phyloP scores from a whole-genome alignment of 2,797 vertebrate species.

The Pangasius sanitwongsei region DNA sequence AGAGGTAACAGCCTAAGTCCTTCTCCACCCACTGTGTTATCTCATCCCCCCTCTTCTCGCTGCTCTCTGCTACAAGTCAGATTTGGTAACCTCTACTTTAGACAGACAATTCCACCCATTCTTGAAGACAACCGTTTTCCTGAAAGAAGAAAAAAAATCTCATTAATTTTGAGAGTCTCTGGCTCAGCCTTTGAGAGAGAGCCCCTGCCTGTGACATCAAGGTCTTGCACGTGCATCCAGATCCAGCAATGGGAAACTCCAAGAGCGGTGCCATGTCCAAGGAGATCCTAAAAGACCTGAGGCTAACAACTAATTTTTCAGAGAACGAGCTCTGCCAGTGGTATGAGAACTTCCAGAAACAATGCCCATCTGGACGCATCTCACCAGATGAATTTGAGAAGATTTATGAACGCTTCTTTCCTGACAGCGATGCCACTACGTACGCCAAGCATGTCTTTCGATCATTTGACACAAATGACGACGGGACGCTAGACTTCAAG shows the following conservation, averaged over 20 bases:
- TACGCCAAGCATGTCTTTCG: conserved; percentile 82
- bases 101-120: neutral
- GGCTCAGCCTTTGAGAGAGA: neutral
- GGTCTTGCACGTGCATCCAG: neutral
- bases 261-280: conserved; percentile 80
- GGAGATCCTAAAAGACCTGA: conserved; percentile 83
- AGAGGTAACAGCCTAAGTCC: conserved; percentile 64
- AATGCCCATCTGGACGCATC: conserved; percentile 80
- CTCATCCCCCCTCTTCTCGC: conserved; percentile 58
- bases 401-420: conserved; percentile 81
- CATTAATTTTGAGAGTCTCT: neutral
- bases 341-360: conserved; percentile 82
- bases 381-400: conserved; percentile 76
- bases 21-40: conserved; percentile 48
- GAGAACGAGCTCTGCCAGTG: conserved; percentile 77
- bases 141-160: conserved; percentile 17
- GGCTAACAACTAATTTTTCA: conserved; percentile 77
- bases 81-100: neutral
- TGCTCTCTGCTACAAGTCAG: neutral
- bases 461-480: conserved; percentile 83
- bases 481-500: conserved; percentile 83
- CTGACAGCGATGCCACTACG: conserved; percentile 76
- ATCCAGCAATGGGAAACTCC: conserved; percentile 75
- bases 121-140: conserved; percentile 18
- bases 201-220: neutral